Percentiles rank a stretch among this genome's conserved stretches.
These are phyloP conservation scores for human DNA, from an alignment of 2,113 vertebrate genomes.

Conservation along the genomic window DNA sequence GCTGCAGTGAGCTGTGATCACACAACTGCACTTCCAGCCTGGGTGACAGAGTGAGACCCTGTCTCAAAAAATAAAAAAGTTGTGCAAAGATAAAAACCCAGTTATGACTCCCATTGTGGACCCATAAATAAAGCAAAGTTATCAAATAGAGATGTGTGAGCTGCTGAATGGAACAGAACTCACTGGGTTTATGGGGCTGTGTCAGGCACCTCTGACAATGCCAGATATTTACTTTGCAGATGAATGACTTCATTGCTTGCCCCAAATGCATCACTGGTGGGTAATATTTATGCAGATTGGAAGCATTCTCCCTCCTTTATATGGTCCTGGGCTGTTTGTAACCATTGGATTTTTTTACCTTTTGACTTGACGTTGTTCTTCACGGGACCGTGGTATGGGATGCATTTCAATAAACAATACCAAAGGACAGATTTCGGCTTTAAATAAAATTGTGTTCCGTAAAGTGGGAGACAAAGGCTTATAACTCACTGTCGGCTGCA, in stretches of 20 bases:
- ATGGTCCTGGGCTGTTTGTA: constrained; percentile 71
- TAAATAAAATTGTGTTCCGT: constrained; percentile 87
- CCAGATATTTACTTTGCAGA: constrained; percentile 72
- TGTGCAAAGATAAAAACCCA: neutral
- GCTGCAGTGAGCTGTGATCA: no score
- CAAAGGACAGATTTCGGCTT: constrained; percentile 84
- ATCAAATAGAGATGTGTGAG: constrained; percentile 56
- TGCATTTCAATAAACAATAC: constrained; percentile 86
- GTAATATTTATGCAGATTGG: constrained; percentile 76
- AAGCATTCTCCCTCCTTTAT: constrained; percentile 62
- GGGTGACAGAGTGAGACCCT: no score
- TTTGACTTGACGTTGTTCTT: constrained; percentile 77
- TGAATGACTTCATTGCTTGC: constrained; percentile 63
- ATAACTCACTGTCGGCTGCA: constrained; percentile 82
- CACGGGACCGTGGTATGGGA: constrained; percentile 59
- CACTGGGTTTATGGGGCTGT: neutral
- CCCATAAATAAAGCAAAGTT: constrained; percentile 50
- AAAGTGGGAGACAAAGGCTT: constrained; percentile 87
- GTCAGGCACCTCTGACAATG: constrained; percentile 56
- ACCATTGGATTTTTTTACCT: constrained; percentile 80
- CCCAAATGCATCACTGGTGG: constrained; percentile 63
- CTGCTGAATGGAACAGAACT: neutral
- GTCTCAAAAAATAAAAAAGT: no score
- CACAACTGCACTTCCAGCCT: no score
- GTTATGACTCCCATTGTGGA: constrained; percentile 50